Evolutionary conservation across 1,140 invertebrate species (phyloP).

Genomic region (Papilio dardanus): DNA sequence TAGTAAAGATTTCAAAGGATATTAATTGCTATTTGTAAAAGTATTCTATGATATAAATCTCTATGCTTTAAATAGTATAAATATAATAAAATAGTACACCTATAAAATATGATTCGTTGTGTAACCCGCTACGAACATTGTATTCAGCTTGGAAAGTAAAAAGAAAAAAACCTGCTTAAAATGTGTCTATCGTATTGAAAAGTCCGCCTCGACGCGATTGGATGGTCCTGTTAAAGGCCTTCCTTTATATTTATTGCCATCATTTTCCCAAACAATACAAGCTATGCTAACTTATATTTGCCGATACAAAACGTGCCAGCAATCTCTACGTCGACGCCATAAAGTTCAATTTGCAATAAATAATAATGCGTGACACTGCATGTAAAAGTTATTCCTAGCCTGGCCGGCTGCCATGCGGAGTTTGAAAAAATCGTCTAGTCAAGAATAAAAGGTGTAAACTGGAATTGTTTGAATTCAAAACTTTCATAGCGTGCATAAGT

Average conservation of each 20-base stretch:
- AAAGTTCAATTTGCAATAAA: slow-evolving; percentile 46
- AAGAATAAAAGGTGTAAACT: slow-evolving; percentile 68
- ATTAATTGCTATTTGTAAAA: too few species aligned
- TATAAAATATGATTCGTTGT: slow-evolving; percentile 9
- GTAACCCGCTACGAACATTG: background rate
- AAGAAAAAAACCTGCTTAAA: slow-evolving; percentile 46
- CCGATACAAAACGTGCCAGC: slow-evolving; percentile 18
- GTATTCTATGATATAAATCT: too few species aligned
- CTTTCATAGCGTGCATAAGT: slow-evolving; percentile 56
- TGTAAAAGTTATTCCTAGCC: slow-evolving; percentile 46
- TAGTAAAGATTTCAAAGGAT: too few species aligned
- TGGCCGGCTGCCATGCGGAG: slow-evolving; percentile 64
- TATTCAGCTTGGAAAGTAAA: slow-evolving; percentile 1
- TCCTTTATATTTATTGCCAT: slow-evolving; percentile 74
- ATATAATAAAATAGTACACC: background rate
- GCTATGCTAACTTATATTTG: slow-evolving; percentile 46
- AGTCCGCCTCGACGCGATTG: slow-evolving; percentile 61
- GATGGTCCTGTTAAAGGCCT: slow-evolving; percentile 68
- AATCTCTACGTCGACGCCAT: slow-evolving; percentile 40
- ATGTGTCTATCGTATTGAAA: slow-evolving; percentile 58
- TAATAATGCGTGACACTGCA: slow-evolving; percentile 17
- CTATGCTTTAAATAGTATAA: too few species aligned
- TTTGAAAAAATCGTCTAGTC: slow-evolving; percentile 69
- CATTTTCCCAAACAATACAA: slow-evolving; percentile 73
- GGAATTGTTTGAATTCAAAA: slow-evolving; percentile 58